Base-by-base conservation (phyloP, 2,113 vertebrate genomes). In the Hippocampus guttulatus region DNA sequence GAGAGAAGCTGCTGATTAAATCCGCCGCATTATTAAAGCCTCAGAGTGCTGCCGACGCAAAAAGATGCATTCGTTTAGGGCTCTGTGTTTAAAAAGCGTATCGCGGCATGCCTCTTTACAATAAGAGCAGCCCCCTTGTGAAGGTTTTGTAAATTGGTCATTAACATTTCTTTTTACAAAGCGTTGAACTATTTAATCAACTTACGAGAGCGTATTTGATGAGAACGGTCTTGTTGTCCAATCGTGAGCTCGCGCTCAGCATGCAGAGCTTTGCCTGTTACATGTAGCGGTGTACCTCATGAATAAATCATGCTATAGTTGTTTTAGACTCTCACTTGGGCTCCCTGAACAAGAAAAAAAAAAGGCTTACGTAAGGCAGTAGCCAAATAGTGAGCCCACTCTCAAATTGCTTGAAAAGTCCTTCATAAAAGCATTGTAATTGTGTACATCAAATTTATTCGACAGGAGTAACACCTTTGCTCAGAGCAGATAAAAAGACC, bases 241-340 rank as follows among this genome's bases (percentile, higher is more conserved):
- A 64, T 43, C 41, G 62, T 63, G 33, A 43, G 38, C 55, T 27
- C 27, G 55, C 55, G 11, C 27, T 58, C n/a, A 58, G 55, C 55
- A 38, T 27, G 58, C 58, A 18, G 8, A 18, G 58, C 58, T 20
- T 61, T 61, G 57, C 57, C 57, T 30, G 57, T 15, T 27, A 60
- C 57, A 5, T 3, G n/a, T 57, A 57, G 23, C 55, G 23, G 57
- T 27, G 57, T 60, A 30, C 15, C 58, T 61, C 25, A 61, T 61
- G 58, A 61, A 61, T 33, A 61, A 61, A 61, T 33, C 58, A 61
- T 61, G 58, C 18, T 61, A 16, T 61, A 30, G 58, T 61, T 61
- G 27, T 61, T 61, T 33, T 61, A 61, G 15, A 61, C 27, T 30
- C 58, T 61, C 58, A 61, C 27, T 61, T 61, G 16, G 58, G 27